Evolutionary conservation across 2,888 invertebrate species (phyloP), one percentile per base, ranked within the genome.

Genomic region (Phlogophora meticulosa): DNA sequence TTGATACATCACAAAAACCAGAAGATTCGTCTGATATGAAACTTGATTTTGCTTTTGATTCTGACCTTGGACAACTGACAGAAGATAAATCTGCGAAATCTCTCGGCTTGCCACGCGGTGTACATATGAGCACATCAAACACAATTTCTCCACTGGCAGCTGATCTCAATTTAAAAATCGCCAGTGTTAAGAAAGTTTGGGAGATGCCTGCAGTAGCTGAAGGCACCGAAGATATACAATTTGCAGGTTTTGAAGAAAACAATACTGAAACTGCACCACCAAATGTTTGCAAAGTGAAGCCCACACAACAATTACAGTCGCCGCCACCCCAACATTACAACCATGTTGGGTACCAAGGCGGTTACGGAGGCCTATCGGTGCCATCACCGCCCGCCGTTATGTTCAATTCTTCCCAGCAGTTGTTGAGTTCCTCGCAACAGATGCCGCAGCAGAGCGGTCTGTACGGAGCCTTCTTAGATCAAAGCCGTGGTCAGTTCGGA

Each of bases 111-210:
- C 96, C 97, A n/a, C 97, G 97, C 80, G 96, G 97, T 74, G 95
- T 96, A 79, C 95, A 94, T 74, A 96, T 96, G 86, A 96, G 97
- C 52, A 96, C 96, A 28, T 97, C 97, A 61, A 98, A 96, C 83
- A 97, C 97, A 11, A 98, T 98, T 82, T 97, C 97, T 13, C 97
- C 97, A 20, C 97, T 98, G 76, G 98, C 98, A 43, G 98, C 98
- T 43, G 99, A 99, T 92, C 96, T 99, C 80, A 98, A 98, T 94
- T 97, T 98, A 94, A 99, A 99, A 95, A 99, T 99, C 83, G 98
- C 98, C 42, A 98, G 98, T 76, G 99, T 99, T 49, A 99, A 99
- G 92, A 98, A 98, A 85, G 97, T 98, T 20, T 98, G 98, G 98
- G 98, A 98, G 87, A 97, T 97, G 97, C 97, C 97, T 17, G 96